Conservation (phyloP, 2,888 invertebrate species). For the Dexiosoma caninum region DNA sequence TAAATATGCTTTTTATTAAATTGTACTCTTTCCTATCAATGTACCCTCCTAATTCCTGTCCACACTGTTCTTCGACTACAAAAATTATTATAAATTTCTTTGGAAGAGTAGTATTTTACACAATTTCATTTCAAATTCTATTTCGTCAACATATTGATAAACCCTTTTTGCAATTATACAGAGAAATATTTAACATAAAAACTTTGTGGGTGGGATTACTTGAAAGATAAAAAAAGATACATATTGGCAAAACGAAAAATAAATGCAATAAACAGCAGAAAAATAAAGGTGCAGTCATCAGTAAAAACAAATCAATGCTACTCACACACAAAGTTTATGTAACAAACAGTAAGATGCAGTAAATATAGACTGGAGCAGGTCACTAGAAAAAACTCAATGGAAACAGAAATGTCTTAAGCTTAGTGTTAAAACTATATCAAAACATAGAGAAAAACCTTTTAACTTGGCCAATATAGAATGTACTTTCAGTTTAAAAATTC, state of each 20-base stretch:
- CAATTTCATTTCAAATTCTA: no score
- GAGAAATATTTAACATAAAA: neutral
- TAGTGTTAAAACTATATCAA: neutral
- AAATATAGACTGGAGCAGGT: constrained; percentile 11
- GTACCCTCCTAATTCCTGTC: no score
- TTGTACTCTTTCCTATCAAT: no score
- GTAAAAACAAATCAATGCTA: constrained; percentile 47
- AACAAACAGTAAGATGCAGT: constrained; percentile 13
- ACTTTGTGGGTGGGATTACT: neutral
- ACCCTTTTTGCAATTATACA: constrained; percentile 3
- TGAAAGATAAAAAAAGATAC: constrained; percentile 14
- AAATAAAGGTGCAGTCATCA: constrained; percentile 46
- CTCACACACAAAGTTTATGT: constrained; percentile 31
- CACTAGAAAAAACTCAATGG: neutral
- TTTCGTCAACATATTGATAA: neutral
- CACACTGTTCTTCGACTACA: no score
- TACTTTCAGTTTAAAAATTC: neutral
- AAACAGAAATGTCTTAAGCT: neutral
- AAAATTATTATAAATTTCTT: no score
- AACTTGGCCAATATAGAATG: neutral
- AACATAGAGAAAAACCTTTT: neutral
- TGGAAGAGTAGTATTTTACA: no score
- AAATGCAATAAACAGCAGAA: neutral
- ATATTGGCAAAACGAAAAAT: neutral
- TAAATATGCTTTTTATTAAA: no score